Base-by-base conservation (phyloP, 92 coral and sea anemone species). In the Micromussa lordhowensis region DNA sequence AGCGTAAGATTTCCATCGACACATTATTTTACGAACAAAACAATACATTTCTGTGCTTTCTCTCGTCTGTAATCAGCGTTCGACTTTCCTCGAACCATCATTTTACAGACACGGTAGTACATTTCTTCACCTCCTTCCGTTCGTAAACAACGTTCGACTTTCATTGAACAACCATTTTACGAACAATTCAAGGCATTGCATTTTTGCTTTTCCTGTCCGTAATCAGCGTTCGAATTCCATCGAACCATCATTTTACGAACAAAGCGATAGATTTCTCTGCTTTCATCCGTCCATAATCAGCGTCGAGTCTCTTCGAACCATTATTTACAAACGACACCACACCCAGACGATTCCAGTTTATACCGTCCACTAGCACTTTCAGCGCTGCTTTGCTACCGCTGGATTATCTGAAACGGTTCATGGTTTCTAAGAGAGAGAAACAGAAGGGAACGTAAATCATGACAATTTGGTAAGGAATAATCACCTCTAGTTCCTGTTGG, bases 321-420 rank as follows among this genome's bases (percentile, higher is more conserved):
- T 74, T 22, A 17, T 34, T 74, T 36, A n/a, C 78, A 8, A 74
- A 74, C 38, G 54, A 38, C n/a, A 38, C 78, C 53, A 35, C 78
- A 74, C 78, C 78, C 78, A 70, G 26, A 24, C 53, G 78, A 74
- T 74, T 74, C 78, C 54, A 74, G n/a, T n/a, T n/a, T n/a, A n/a
- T n/a, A n/a, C n/a, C n/a, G n/a, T n/a, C n/a, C n/a, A n/a, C n/a
- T n/a, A n/a, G n/a, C n/a, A n/a, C n/a, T n/a, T n/a, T n/a, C n/a
- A n/a, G n/a, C n/a, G n/a, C n/a, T n/a, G n/a, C n/a, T n/a, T n/a
- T n/a, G n/a, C n/a, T n/a, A n/a, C n/a, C n/a, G n/a, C n/a, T n/a
- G n/a, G n/a, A n/a, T n/a, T n/a, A n/a, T n/a, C n/a, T n/a, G n/a
- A n/a, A n/a, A 36, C 40, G 40, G 40, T 36, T 36, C 5, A 36